These are phyloP conservation scores for Prostheceraeus crozeri DNA, from an alignment of 2,888 invertebrate genomes.

Conservation along the genomic window DNA sequence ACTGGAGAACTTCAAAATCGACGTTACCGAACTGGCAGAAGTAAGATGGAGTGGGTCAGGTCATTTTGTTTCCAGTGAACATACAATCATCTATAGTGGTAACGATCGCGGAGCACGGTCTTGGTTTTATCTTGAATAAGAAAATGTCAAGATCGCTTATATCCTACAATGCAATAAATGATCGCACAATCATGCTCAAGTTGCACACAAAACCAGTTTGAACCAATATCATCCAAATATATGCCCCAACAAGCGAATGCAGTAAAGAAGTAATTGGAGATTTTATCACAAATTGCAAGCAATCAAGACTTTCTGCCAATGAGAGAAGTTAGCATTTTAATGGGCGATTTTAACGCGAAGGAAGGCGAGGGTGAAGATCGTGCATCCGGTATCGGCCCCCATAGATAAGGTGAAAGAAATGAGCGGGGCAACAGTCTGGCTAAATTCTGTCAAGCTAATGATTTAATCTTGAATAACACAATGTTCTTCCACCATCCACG, in stretches of 20 bases:
- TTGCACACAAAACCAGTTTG: conserved; percentile 2
- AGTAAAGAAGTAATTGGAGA: not conserved
- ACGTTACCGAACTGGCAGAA: too few species aligned
- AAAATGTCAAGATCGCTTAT: conserved; percentile 3
- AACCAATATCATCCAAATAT: conserved; percentile 21
- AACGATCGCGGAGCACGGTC: not conserved
- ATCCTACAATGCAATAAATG: not conserved
- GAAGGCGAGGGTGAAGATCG: conserved; percentile 1
- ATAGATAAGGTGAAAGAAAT: not conserved
- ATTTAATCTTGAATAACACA: not conserved
- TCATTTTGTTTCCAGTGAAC: too few species aligned
- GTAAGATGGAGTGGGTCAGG: too few species aligned
- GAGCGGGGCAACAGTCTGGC: too few species aligned
- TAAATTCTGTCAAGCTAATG: conserved; percentile 16
- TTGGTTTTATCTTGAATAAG: not conserved
- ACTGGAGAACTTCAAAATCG: too few species aligned
- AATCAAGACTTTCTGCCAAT: too few species aligned
- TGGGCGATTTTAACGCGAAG: conserved; percentile 17
- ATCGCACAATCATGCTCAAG: conserved; percentile 5
- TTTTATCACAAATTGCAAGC: conserved; percentile 15
- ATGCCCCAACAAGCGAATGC: not conserved
- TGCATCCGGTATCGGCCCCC: not conserved
- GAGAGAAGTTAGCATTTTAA: conserved; percentile 13
- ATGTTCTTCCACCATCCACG: not conserved
- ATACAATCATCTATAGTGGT: too few species aligned